Evolutionary conservation across 2,888 invertebrate genomes (phyloP), one percentile per base, ranked within the genome.

Genomic region (Sarcophaga rosellei): DNA sequence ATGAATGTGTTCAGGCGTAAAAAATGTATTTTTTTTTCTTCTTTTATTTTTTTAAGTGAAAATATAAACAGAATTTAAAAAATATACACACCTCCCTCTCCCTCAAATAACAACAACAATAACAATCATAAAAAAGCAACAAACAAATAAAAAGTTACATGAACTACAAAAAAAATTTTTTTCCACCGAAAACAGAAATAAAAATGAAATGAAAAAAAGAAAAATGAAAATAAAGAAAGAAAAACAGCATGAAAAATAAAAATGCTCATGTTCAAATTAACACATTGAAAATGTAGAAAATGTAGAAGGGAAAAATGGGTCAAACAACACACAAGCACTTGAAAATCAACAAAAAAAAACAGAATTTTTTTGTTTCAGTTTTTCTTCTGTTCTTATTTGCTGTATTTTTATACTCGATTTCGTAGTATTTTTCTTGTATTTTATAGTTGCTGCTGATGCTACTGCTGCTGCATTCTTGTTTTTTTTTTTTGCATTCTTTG

Each of bases 281-380:
- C 53, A 53, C 53, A 17, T 53, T 53, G 53, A 17, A 53, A 53
- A 53, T 53, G 53, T 15, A 53, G 63, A 20, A 73, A 53, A 53
- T 53, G 53, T 53, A 53, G 63, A 20, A 73, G 23, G 25, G n/a
- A 74, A 78, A 84, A 63, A 84, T 84, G 69, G 83, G 83, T 84
- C 83, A 84, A 84, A 84, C 25, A 73, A 65, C 45, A 65, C 63
- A 65, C 70, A 63, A 74, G 53, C 69, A 47, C 74, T 84, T 63
- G 68, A 74, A 78, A 78, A 35, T 6, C 35, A 35, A 35, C 35
- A 35, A 35, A 35, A 8, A 10, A 35, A 53, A 53, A 53, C 15
- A 53, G 15, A 47, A 47, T 0, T 0, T 15, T 53, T 15, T 53
- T 15, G 12, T 53, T 53, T 53, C 53, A 53, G 53, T 53, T 53